phyloP scores from a whole-genome alignment of 64 coral and sea anemone species.

The Porites lutea region DNA sequence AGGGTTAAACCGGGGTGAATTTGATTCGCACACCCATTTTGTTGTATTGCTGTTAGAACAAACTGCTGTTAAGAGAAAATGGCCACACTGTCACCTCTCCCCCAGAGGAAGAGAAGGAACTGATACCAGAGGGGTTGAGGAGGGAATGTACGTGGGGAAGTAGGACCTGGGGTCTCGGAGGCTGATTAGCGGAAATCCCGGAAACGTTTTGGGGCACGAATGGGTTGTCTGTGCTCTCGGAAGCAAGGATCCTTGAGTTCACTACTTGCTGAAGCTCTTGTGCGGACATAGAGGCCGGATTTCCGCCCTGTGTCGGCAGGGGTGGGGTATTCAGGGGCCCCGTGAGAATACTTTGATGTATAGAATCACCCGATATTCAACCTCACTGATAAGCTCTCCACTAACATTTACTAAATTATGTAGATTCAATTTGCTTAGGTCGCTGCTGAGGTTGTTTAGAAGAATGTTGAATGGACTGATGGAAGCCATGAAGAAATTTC shows the following conservation, averaged over 20 bases:
- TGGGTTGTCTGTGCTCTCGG: not conserved
- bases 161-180: slow-evolving; percentile 18
- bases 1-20: no score
- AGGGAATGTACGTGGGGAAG: slow-evolving; percentile 36
- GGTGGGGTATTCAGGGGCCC: not conserved
- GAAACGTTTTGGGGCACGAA: slow-evolving; percentile 9
- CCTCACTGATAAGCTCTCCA: not conserved
- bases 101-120: not conserved
- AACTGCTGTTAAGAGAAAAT: not conserved
- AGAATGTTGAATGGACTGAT: slow-evolving; percentile 68
- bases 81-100: slow-evolving; percentile 43
- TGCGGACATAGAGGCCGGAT: not conserved
- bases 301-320: not conserved
- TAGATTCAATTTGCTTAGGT: slow-evolving; percentile 59
- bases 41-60: not conserved
- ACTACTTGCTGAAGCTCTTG: slow-evolving; percentile 49
- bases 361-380: not conserved
- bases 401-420: slow-evolving; percentile 65
- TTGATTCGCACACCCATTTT: not conserved
- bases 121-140: not conserved
- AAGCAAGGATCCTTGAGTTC: slow-evolving; percentile 8
- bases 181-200: not conserved
- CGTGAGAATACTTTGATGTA: not conserved
- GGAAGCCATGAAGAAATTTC: not conserved
- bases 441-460: slow-evolving; percentile 75